phyloP scores from a whole-genome alignment of 2,113 vertebrate genomes.

The Pristiophorus japonicus region DNA sequence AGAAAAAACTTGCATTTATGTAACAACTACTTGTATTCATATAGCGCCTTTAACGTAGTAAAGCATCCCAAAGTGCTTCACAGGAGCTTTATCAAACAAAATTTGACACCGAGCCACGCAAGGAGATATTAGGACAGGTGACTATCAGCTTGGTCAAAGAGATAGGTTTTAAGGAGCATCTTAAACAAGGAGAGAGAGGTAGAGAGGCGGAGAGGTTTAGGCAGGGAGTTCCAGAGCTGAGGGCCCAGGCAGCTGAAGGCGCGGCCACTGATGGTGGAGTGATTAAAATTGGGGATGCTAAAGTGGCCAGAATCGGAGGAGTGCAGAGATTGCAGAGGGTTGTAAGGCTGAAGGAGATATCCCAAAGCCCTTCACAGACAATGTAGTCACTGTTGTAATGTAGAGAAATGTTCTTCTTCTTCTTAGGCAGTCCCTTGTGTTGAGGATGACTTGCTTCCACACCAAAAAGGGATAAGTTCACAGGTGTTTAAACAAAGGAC shows the following conservation, averaged over 20 bases:
- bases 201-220: neutral
- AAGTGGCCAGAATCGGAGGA: neutral
- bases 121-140: neutral
- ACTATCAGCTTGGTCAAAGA: neutral
- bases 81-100: neutral
- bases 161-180: too few relatives aligned
- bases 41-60: neutral
- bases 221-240: neutral
- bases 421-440: too few relatives aligned
- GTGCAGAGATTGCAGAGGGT: neutral
- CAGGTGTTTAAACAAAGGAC: too few relatives aligned
- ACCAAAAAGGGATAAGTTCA: too few relatives aligned
- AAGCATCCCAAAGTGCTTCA: neutral
- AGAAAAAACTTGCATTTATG: neutral
- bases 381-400: neutral
- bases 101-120: neutral
- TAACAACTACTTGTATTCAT: neutral
- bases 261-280: neutral
- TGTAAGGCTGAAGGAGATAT: neutral
- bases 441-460: too few relatives aligned
- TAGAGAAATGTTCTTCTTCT: too few relatives aligned
- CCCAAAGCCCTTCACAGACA: neutral
- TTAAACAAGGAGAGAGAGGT: neutral
- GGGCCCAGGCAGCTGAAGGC: neutral
- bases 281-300: neutral